Base-by-base conservation (phyloP, 2,113 vertebrate genomes). In the Phyllostomus discolor region DNA sequence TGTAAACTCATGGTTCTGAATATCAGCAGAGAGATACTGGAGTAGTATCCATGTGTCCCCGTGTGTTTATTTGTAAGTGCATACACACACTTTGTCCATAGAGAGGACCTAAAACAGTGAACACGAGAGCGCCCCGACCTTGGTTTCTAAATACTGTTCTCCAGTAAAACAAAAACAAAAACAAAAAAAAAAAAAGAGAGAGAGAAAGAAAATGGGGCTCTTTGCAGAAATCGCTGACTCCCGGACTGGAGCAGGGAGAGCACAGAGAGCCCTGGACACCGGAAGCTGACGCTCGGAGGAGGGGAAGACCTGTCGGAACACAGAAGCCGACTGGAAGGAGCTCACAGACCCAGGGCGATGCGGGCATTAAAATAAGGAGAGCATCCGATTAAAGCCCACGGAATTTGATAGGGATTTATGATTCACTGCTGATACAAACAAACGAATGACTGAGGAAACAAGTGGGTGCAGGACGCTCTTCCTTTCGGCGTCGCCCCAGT, bases 21-120 rank as follows among this genome's bases (percentile, higher is more conserved):
- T 11, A 59, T 38, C 24, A 72, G 17, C 64, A 33, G 17, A 78
- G 0, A 38, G 26, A n/a, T n/a, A n/a, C 6, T 26, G 19, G 4
- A 57, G 83, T 14, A 10, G 26, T 17, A 28, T 11, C 8, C 14
- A 15, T 5, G 62, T 11, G 10, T 41, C 11, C 50, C 7, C 54
- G 4, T 10, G n/a, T 0, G 1, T 31, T 31, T 57, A 14, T 48
- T 10, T 11, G 1, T 10, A 8, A 31, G 31, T 66, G 66, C 52
- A 7, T 5, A 8, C 28, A 81, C 28, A 86, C n/a, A 43, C 50
- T 17, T 59, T 52, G 69, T 62, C 41, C 69, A 35, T 24, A 38
- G 59, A 52, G 43, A 52, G 20, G 28, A 15, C 43, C 54, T n/a
- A 46, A 10, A 73, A 54, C n/a, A 54, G 67, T 20, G 15, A 78